Evolutionary conservation across 2,113 vertebrate species (phyloP), one percentile per base, ranked within the genome.

Genomic region (Pseudopodoces humilis): DNA sequence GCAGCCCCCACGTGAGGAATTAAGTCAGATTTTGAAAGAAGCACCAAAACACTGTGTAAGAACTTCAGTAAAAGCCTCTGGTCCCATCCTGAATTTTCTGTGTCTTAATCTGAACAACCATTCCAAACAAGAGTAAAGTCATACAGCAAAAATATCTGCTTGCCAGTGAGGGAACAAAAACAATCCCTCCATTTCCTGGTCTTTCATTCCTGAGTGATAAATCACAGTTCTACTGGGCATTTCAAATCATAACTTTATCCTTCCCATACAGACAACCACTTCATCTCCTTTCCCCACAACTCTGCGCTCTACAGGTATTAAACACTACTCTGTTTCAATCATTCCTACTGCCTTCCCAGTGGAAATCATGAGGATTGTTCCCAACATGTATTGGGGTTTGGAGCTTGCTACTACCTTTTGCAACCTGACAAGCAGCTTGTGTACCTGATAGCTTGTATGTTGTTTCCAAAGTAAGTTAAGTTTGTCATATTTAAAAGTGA

Each of bases 171-270:
- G 50, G 7, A 95, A 63, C 41, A 63, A 83, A 92, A 69, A 11
- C 11, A 62, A 53, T 44, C 28, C 24, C 13, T 81, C 20, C 0
- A 6, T 65, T 69, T 85, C 39, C 55, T 44, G 5, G 41, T 88
- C 37, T 83, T 72, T 85, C n/a, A 44, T 53, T 79, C 14, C 46
- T 35, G 31, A 90, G 23, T 72, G 31, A 90, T 58, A 83, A 92
- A 88, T 65, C 50, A 22, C 49, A 69, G 28, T 7, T 62, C 53
- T 52, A 43, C 18, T 14, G 39, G n/a, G 24, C 41, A 65, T 90
- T 84, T 43, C 41, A 87, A 70, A 55, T 43, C 47, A 59, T 39
- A 75, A 33, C 5, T 56, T 70, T 62, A 23, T 83, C 35, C 23
- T 80, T 92, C 17, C 25, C 23, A 22, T 27, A 37, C 1, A 37